Evolutionary conservation across 2,797 vertebrate species (phyloP).

Genomic region (Sarcoramphus papa): DNA sequence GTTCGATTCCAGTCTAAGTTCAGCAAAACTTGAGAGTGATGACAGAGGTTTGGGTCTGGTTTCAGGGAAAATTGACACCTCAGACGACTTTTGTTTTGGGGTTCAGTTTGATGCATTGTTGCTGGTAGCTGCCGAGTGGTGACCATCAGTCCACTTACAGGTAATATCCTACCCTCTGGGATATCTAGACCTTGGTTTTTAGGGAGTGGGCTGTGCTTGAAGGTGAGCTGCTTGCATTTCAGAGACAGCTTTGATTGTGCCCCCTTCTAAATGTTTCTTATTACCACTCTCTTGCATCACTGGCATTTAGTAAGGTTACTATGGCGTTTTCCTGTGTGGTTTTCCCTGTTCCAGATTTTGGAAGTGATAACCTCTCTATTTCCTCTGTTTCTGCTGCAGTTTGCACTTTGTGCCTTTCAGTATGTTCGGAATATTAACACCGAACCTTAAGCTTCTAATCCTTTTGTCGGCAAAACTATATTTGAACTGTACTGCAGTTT

Average conservation of each 20-base stretch:
- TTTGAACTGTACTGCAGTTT: neutral
- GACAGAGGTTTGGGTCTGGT: neutral
- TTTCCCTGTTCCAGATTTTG: neutral
- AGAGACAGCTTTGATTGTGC: neutral
- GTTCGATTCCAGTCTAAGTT: neutral
- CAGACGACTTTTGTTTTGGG: neutral
- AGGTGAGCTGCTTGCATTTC: neutral
- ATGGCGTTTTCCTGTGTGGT: neutral
- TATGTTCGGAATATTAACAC: neutral
- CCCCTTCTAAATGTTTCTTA: neutral
- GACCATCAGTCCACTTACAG: neutral
- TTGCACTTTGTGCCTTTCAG: neutral
- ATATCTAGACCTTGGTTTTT: neutral
- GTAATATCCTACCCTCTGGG: neutral
- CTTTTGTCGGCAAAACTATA: neutral
- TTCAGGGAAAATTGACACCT: neutral
- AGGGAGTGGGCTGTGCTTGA: neutral
- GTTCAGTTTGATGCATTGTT: neutral
- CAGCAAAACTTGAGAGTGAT: neutral
- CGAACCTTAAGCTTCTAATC: slow-evolving; percentile 1
- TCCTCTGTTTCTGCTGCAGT: slow-evolving; percentile 7
- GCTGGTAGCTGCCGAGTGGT: neutral
- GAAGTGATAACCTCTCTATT: neutral
- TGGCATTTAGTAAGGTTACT: neutral
- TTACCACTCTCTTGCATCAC: neutral